Conservation (phyloP, 2,888 invertebrate genomes). For the Limnephilus auricula region DNA sequence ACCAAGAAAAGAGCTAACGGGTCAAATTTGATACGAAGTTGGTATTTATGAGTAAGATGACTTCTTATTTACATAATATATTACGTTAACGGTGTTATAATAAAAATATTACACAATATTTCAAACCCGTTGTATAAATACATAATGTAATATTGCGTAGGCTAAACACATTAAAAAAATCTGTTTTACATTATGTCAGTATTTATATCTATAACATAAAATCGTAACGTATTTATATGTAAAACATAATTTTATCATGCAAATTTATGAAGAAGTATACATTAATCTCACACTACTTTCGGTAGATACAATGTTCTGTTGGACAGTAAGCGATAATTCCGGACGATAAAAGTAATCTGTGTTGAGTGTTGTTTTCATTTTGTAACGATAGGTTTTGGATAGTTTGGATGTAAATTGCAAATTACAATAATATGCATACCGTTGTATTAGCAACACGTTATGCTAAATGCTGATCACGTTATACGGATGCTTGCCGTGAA, state of each 20-base stretch:
- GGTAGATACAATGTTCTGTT: neutral
- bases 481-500: conserved; percentile 7
- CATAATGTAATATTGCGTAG: neutral
- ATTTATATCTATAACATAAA: neutral
- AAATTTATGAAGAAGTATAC: neutral
- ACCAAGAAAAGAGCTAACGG: neutral
- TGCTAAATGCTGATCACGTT: neutral
- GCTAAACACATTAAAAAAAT: neutral
- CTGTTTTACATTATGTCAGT: neutral
- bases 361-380: neutral
- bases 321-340: neutral
- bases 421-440: neutral
- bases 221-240: neutral
- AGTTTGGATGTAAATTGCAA: neutral
- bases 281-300: neutral
- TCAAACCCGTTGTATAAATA: neutral
- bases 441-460: neutral
- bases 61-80: neutral
- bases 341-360: neutral
- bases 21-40: neutral
- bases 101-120: neutral
- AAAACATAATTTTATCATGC: neutral
- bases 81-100: neutral
- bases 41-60: neutral
- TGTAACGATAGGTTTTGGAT: neutral